Base-by-base conservation (phyloP, 53 echinoderm and acorn worm species). In the Patiria pectinifera region DNA sequence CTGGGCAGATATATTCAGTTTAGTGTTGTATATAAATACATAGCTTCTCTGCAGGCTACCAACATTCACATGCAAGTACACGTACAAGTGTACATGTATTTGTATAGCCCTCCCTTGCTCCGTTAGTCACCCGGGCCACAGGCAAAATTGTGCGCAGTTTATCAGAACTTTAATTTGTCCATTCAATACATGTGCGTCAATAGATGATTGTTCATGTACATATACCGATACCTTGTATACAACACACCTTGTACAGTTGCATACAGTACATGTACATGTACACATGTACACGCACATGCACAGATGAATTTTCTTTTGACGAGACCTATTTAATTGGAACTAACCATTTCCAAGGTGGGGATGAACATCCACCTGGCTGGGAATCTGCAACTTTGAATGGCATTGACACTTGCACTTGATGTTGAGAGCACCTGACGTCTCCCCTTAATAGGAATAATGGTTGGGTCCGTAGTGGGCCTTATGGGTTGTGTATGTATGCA, bases 271-370 rank as follows among this genome's bases (percentile, higher is more conserved):
- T 79, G 80, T 79, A 79, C 77, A 26, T 76, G 35, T 7, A 24
- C 13, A 76, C 53, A 23, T 76, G 77, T n/a, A 76, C 77, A 45
- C 13, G 69, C 85, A 85, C 18, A 23, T 71, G 53, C 53, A 5
- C 53, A 53, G 8, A 8, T 53, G 53, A 6, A 53, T 53, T 6
- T 71, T 74, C 48, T 86, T 86, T 53, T 2, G 14, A 26, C 7
- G 5, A 74, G 75, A 86, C 63, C 21, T 86, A 86, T 87, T 78
- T 87, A 66, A 69, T 81, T 80, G 90, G 90, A 66, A 80, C 19
- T 47, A 23, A 90, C 90, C 90, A 90, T 90, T 90, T 62, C 25
- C 8, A 25, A 81, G 12, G 48, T 46, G 63, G 90, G 90, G 90
- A n/a, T 74, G 74, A 74, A 23, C 19, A 23, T 24, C 4, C 16